These are phyloP conservation scores for Argyrosomus regius DNA, from an alignment of 2,797 vertebrate genomes.

Conservation along the genomic window DNA sequence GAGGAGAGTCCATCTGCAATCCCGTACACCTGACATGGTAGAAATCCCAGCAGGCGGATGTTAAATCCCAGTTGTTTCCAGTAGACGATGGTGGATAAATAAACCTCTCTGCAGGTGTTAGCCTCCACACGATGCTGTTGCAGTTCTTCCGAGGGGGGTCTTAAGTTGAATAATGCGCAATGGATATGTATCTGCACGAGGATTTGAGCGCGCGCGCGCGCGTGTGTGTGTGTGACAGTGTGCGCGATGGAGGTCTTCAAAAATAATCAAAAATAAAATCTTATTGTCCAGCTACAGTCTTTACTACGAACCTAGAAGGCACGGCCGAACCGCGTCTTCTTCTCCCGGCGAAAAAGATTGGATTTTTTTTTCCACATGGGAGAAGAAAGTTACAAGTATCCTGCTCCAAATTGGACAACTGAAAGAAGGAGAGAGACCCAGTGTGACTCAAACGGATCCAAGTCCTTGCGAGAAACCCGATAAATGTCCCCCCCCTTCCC, in stretches of 20 bases:
- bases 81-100: constrained; percentile 42
- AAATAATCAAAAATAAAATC: background rate
- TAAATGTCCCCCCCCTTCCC: background rate
- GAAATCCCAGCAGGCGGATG: constrained; percentile 70
- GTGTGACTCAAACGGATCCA: constrained; percentile 11
- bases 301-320: constrained; percentile 9
- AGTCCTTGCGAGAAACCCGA: constrained; percentile 33
- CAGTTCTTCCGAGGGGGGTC: constrained; percentile 52
- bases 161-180: constrained; percentile 63
- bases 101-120: constrained; percentile 55
- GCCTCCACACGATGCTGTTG: constrained; percentile 50
- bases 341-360: constrained; percentile 21
- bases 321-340: constrained; percentile 40
- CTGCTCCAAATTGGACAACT: constrained; percentile 32
- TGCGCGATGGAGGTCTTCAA: constrained; percentile 42
- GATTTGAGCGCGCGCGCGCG: background rate
- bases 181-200: constrained; percentile 13
- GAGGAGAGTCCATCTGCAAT: constrained; percentile 80
- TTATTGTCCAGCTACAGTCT: constrained; percentile 30
- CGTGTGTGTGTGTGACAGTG: background rate
- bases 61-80: constrained; percentile 78
- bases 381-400: constrained; percentile 77
- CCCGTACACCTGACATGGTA: constrained; percentile 83
- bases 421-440: background rate
- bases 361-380: constrained; percentile 8